phyloP scores from a whole-genome alignment of 2,113 vertebrate genomes.

The Vicugna pacos region DNA sequence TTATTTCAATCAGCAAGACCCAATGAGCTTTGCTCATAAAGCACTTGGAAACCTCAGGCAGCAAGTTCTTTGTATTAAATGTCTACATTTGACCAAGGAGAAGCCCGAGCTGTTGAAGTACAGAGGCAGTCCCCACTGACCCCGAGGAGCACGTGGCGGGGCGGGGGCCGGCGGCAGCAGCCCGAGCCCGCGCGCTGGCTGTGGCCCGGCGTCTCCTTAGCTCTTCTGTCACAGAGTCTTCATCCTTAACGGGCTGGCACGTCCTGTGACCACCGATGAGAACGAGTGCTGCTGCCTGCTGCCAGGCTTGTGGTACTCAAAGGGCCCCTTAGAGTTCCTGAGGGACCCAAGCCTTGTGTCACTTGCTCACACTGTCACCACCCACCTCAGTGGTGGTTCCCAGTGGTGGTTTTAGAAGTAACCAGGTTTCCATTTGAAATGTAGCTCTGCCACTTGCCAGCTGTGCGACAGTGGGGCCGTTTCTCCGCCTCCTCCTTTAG shows the following conservation, averaged over 20 bases:
- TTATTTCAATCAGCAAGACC: constrained; percentile 30
- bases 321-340: background rate
- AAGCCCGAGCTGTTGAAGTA: background rate
- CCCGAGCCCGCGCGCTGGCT: too few relatives aligned
- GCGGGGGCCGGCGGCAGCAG: background rate
- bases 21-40: constrained; percentile 39
- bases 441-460: background rate
- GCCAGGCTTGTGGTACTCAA: too few relatives aligned
- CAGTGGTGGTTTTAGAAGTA: background rate
- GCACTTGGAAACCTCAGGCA: constrained; percentile 14
- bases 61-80: constrained; percentile 27
- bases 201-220: too few relatives aligned
- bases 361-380: background rate
- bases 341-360: background rate
- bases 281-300: background rate
- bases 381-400: background rate
- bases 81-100: background rate
- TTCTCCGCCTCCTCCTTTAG: background rate
- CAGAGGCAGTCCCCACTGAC: background rate
- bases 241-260: background rate
- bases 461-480: background rate
- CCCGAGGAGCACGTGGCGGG: background rate
- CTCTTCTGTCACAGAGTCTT: background rate
- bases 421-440: background rate
- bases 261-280: background rate